These are phyloP conservation scores for Drepana arcuata DNA, from an alignment of 1,140 invertebrate genomes.

Conservation along the genomic window DNA sequence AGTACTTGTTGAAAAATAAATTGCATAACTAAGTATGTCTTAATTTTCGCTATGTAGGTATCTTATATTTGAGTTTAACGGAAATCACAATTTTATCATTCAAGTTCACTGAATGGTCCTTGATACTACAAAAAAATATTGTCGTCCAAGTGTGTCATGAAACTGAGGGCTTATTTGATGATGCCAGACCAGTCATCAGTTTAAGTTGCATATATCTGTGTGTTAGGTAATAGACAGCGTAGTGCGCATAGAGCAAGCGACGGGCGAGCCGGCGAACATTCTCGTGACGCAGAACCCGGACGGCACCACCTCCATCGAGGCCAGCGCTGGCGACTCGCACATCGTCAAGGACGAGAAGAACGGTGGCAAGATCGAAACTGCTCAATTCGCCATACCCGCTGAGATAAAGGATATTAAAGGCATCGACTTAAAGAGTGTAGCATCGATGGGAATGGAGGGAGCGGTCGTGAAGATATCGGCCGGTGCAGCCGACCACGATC, in stretches of 20 bases:
- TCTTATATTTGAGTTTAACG: too few species aligned
- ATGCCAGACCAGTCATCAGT: too few species aligned
- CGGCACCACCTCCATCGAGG: slow-evolving; percentile 67
- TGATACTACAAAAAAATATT: too few species aligned
- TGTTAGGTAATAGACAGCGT: slow-evolving; percentile 66
- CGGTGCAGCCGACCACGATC: slow-evolving; percentile 77
- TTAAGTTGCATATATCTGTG: too few species aligned
- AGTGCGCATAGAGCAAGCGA: slow-evolving; percentile 65
- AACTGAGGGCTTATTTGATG: too few species aligned
- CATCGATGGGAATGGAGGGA: slow-evolving; percentile 80
- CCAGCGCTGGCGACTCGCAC: slow-evolving; percentile 40
- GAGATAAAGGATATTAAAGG: slow-evolving; percentile 67
- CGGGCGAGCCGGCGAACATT: slow-evolving; percentile 61
- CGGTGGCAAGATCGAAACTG: slow-evolving; percentile 43
- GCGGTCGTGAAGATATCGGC: slow-evolving; percentile 81
- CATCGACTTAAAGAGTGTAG: slow-evolving; percentile 63
- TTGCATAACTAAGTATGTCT: too few species aligned
- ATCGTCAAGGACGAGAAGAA: slow-evolving; percentile 61
- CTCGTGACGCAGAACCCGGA: slow-evolving; percentile 67
- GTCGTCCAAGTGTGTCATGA: too few species aligned
- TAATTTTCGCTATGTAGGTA: too few species aligned
- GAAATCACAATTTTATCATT: too few species aligned
- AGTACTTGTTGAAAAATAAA: background rate
- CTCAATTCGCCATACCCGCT: slow-evolving; percentile 58
- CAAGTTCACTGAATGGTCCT: too few species aligned